A percentile compares a stretch with the other conserved stretches of the same genome.
These are phyloP conservation scores for Ectemnius lituratus DNA, from an alignment of 2,888 invertebrate species.

Conservation along the genomic window DNA sequence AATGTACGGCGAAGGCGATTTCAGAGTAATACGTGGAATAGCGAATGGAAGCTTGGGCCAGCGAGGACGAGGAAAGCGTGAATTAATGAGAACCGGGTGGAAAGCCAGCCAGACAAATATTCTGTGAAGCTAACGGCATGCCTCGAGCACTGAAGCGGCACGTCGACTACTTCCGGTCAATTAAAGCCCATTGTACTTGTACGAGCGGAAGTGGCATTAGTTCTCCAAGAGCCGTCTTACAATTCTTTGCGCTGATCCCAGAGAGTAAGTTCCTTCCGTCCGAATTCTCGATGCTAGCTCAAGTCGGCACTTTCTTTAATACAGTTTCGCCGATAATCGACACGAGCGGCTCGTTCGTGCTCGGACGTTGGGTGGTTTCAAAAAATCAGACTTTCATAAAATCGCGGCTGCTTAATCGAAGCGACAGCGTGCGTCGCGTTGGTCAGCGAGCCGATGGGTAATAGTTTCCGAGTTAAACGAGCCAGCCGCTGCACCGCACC, in stretches of 20 bases:
- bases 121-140: conserved; percentile 16
- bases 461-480: conserved; percentile 5
- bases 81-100: neutral
- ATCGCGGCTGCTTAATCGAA: too few relatives aligned
- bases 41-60: neutral
- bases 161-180: conserved; percentile 51
- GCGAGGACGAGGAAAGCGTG: neutral
- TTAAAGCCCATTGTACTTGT: conserved; percentile 51
- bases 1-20: too few relatives aligned
- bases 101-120: conserved; percentile 25
- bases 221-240: conserved; percentile 39
- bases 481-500: neutral
- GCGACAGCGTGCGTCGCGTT: too few relatives aligned
- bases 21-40: neutral
- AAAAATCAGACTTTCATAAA: too few relatives aligned
- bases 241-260: conserved; percentile 33
- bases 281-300: neutral
- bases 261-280: neutral
- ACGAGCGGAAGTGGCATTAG: conserved; percentile 38
- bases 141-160: conserved; percentile 18
- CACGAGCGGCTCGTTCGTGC: too few relatives aligned
- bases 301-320: conserved; percentile 5
- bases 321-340: neutral
- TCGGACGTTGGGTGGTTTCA: too few relatives aligned
- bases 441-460: neutral